Base-by-base conservation (phyloP, 2,888 invertebrate genomes). In the Blomia tropicalis region DNA sequence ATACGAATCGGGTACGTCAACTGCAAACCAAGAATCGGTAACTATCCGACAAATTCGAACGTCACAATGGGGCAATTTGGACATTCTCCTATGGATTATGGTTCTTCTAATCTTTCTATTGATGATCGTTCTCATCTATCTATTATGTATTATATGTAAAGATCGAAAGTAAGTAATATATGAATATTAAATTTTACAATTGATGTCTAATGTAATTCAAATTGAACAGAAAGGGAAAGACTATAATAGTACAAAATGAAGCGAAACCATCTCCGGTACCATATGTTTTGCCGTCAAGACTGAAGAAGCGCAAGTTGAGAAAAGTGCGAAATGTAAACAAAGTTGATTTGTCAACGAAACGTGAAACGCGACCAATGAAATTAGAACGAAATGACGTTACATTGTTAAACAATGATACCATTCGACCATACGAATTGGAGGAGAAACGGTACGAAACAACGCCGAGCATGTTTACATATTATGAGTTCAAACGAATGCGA, bases 341-440 rank as follows among this genome's bases (percentile, higher is more conserved):
- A 32, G 31, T 56, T 56, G 29, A 29, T 19, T n/a, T 7, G 7
- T 11, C 22, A 47, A 47, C 7, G n/a, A 47, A 27, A 47, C 51
- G 51, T 14, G n/a, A 47, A 27, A 14, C 51, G 14, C 7, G 51
- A 14, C 51, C 7, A 47, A 27, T 19, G 27, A 22, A n/a, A n/a
- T n/a, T n/a, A n/a, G n/a, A n/a, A n/a, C n/a, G n/a, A n/a, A n/a
- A n/a, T n/a, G n/a, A n/a, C n/a, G n/a, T n/a, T n/a, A n/a, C n/a
- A n/a, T n/a, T n/a, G n/a, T n/a, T n/a, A n/a, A n/a, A n/a, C n/a
- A n/a, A n/a, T n/a, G n/a, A n/a, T n/a, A n/a, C n/a, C n/a, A n/a
- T n/a, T n/a, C n/a, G n/a, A n/a, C n/a, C n/a, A n/a, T 56, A 32
- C 29, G 56, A 56, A n/a, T 19, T 56, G 25, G 14, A 56, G 23